Percentiles rank a stretch among this genome's conserved stretches.
These are phyloP conservation scores for Odontamblyopus lacepedii DNA, from an alignment of 2,797 vertebrate genomes.

Conservation along the genomic window DNA sequence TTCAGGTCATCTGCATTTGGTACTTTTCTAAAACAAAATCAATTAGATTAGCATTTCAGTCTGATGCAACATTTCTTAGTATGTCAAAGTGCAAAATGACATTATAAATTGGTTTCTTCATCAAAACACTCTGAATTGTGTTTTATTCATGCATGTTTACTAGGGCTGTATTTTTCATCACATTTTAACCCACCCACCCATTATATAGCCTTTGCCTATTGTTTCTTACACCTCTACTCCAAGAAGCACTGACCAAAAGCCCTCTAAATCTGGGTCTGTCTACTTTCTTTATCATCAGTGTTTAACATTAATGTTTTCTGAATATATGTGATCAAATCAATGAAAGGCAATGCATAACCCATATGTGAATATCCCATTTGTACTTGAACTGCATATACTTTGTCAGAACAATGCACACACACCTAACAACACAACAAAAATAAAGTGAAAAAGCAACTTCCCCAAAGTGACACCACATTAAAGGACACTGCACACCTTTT, in stretches of 20 bases:
- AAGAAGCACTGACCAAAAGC: background rate
- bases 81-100: background rate
- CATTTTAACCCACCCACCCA: no score
- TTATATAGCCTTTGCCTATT: background rate
- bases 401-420: background rate
- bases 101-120: no score
- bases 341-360: background rate
- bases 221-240: background rate
- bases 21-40: background rate
- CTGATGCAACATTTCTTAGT: no score
- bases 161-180: no score
- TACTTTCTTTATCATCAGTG: background rate
- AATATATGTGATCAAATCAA: background rate
- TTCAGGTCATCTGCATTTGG: conserved; percentile 10
- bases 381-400: background rate
- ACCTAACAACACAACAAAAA: background rate
- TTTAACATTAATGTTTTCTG: background rate
- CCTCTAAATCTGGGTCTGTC: background rate
- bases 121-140: background rate
- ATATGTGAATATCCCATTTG: background rate
- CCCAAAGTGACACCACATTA: background rate
- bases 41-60: background rate
- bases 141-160: background rate
- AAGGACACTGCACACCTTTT: background rate
- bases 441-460: background rate